A percentile compares a stretch with the other conserved stretches of the same genome.
Conservation (phyloP, 2,888 invertebrate genomes). For the Caenorhabditis sulstoni region DNA sequence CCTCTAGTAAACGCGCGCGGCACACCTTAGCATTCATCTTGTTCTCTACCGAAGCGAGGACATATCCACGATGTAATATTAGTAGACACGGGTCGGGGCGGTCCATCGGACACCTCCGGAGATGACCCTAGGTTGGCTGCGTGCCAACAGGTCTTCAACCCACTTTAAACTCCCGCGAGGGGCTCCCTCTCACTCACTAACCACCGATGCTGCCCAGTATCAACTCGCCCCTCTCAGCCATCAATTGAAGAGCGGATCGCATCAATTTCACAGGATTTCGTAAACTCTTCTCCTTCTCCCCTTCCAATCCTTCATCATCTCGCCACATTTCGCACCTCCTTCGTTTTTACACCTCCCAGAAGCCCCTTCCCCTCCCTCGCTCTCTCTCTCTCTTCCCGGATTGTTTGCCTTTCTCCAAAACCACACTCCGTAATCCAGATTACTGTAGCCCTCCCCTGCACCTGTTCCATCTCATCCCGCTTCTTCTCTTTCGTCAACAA, state of each 20-base stretch:
- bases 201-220: constrained; percentile 47
- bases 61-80: constrained; percentile 14
- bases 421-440: constrained; percentile 48
- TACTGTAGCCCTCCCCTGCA: constrained; percentile 49
- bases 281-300: constrained; percentile 32
- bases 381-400: constrained; percentile 29
- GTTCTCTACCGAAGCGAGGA: neutral
- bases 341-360: constrained; percentile 31
- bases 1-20: too few species aligned
- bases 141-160: constrained; percentile 39
- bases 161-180: constrained; percentile 43
- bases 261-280: constrained; percentile 56
- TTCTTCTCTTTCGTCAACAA: neutral
- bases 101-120: constrained; percentile 13
- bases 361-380: constrained; percentile 17
- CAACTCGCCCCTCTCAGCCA: neutral
- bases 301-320: constrained; percentile 47
- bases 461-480: neutral
- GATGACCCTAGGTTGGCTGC: constrained; percentile 46
- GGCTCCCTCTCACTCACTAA: constrained; percentile 23
- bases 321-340: constrained; percentile 48
- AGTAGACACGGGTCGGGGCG: constrained; percentile 6
- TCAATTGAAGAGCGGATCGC: constrained; percentile 7
- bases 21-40: constrained; percentile 6
- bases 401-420: constrained; percentile 52